Evolutionary conservation across 2,113 vertebrate species (phyloP).

Genomic region (Chaenocephalus aceratus): DNA sequence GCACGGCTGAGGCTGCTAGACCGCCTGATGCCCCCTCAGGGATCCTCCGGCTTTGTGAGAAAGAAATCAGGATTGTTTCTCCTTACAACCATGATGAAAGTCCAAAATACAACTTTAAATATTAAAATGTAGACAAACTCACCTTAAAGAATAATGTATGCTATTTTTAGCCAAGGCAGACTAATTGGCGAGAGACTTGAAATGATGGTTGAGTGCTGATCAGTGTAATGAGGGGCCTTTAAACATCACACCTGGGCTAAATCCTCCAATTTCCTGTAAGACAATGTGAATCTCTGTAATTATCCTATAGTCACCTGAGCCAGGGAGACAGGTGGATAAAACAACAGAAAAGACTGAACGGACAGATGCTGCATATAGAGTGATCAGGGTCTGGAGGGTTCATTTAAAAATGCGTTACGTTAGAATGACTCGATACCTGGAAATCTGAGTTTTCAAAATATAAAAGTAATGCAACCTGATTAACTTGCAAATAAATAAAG

Average conservation of each 20-base stretch:
- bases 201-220: conserved; percentile 70
- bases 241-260: conserved; percentile 79
- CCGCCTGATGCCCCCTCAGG: conserved; percentile 62
- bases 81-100: background rate
- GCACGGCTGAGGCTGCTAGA: conserved; percentile 81
- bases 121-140: conserved; percentile 2
- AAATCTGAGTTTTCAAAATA: too few relatives aligned
- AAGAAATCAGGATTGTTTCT: conserved; percentile 48
- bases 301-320: conserved; percentile 74
- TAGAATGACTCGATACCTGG: too few relatives aligned
- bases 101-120: background rate
- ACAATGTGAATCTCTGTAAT: conserved; percentile 83
- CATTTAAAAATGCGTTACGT: too few relatives aligned
- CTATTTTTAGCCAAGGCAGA: conserved; percentile 14
- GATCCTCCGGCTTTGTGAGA: conserved; percentile 49
- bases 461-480: too few relatives aligned
- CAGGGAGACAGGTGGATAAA: conserved; percentile 76
- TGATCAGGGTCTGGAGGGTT: background rate
- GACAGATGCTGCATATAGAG: conserved; percentile 57
- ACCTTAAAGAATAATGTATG: background rate
- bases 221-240: conserved; percentile 74
- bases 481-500: too few relatives aligned
- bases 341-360: conserved; percentile 56
- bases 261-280: conserved; percentile 82
- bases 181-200: conserved; percentile 75